Base-by-base conservation (phyloP, 2,113 vertebrate species). In the Probosciger aterrimus region DNA sequence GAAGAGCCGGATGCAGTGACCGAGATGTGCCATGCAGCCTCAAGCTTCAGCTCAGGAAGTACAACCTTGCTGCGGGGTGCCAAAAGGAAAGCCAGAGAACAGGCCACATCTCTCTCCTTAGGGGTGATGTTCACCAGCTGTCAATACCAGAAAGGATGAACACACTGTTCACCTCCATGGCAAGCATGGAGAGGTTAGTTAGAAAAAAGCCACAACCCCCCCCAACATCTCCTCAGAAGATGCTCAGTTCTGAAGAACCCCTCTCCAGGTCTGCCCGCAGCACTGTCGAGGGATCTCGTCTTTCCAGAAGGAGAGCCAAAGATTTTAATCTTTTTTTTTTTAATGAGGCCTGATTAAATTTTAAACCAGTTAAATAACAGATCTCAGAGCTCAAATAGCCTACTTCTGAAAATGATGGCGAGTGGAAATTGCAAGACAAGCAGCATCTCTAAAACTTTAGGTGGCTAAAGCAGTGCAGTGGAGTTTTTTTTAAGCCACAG, bases 281-380 rank as follows among this genome's bases (percentile, higher is more conserved):
- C 50, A 75, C 24, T 92, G 81, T 44, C 80, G 86, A 74, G 71
- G 75, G 57, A 91, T 75, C 37, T 88, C 88, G 22, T 73, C 84
- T 68, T 82, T 75, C 74, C 74, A 82, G 74, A 71, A 57, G 44
- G 62, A 83, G 14, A 91, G 82, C 22, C 59, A 77, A 88, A 73
- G 86, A 62, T 50, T 73, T 52, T 67, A 15, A 60, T 41, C 31
- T 78, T 81, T 73, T 43, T 53, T 83, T 37, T 68, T 76, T 85
- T 90, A 0, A 96, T 83, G 70, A 96, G 86, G 67, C 68, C 91
- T 92, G 86, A 91, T 95, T 92, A 95, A 95, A 95, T 79, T 95
- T 97, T 95, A 89, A 92, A 73, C 79, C 73, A 50, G 91, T 97
- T 93, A 95, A 95, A 92, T 92, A 93, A 95, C 91, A 78, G 86